A percentile compares a stretch with the other conserved stretches of the same genome.
phyloP scores from a whole-genome alignment of 2,888 invertebrate species.

The Drymonia ruficornis region DNA sequence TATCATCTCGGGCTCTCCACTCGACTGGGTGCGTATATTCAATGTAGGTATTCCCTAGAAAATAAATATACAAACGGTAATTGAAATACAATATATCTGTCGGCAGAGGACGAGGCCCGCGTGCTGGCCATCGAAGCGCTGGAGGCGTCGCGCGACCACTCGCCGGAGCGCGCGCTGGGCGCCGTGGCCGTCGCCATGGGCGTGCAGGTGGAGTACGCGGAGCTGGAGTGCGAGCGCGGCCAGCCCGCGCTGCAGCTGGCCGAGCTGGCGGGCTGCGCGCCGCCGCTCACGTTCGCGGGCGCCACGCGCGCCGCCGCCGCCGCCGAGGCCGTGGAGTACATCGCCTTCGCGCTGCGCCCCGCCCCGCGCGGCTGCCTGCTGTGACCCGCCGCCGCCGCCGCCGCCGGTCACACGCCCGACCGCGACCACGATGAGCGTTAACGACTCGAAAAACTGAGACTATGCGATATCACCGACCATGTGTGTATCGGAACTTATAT shows the following conservation, averaged over 20 bases:
- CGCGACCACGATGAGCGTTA: no score
- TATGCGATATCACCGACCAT: no score
- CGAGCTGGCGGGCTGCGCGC: conserved; percentile 37
- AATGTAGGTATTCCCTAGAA: no score
- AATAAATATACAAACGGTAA: not conserved
- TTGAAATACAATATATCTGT: not conserved
- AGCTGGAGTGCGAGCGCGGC: conserved; percentile 21
- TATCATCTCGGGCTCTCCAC: conserved; percentile 61
- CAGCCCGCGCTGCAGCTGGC: conserved; percentile 35
- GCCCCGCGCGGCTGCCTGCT: not conserved
- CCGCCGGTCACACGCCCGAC: not conserved
- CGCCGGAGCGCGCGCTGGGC: conserved; percentile 33
- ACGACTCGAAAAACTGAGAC: no score
- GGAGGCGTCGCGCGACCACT: conserved; percentile 13
- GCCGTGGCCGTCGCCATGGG: conserved; percentile 39
- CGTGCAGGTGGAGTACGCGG: conserved; percentile 25
- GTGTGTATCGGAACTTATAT: no score
- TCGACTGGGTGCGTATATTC: conserved; percentile 46
- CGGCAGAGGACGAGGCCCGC: conserved; percentile 32
- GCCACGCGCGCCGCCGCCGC: conserved; percentile 36
- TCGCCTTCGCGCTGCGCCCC: conserved; percentile 43
- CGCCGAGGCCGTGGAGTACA: conserved; percentile 45
- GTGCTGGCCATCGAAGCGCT: conserved; percentile 21
- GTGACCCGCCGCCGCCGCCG: not conserved
- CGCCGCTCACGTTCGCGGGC: conserved; percentile 41